phyloP scores from a whole-genome alignment of 2,797 vertebrate genomes.

The Allobates femoralis region DNA sequence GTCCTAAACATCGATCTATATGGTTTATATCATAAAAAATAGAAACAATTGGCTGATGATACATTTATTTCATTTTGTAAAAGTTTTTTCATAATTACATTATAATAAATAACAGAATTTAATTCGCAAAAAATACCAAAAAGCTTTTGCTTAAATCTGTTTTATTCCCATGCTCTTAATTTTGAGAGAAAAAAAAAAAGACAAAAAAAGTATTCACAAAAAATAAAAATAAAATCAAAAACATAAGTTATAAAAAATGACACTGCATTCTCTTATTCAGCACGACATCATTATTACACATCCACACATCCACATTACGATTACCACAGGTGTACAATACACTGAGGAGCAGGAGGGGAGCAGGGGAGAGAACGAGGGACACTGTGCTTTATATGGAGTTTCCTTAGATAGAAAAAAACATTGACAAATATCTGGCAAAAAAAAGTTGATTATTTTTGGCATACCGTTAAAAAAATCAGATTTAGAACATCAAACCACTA shows the following conservation, averaged over 20 bases:
- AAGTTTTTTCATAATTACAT: constrained; percentile 48
- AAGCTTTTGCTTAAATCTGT: constrained; percentile 67
- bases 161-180: constrained; percentile 75
- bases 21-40: not conserved
- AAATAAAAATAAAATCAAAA: constrained; percentile 71
- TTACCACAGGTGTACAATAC: constrained; percentile 77
- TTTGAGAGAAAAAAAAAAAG: constrained; percentile 63
- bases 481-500: not conserved
- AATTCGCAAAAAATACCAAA: constrained; percentile 68
- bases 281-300: constrained; percentile 71
- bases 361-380: constrained; percentile 64
- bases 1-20: not conserved
- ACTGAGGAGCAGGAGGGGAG: constrained; percentile 65
- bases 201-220: constrained; percentile 70
- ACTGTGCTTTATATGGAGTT: constrained; percentile 71
- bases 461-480: not conserved
- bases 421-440: constrained; percentile 64
- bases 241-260: constrained; percentile 77
- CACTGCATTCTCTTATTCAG: constrained; percentile 75
- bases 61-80: constrained; percentile 51
- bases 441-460: not conserved
- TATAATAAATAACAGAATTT: constrained; percentile 61
- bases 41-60: constrained; percentile 24
- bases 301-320: constrained; percentile 71
- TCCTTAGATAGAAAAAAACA: constrained; percentile 72